These are phyloP conservation scores for Pseudorhombus dupliciocellatus DNA, from an alignment of 2,113 vertebrate genomes.

Conservation along the genomic window DNA sequence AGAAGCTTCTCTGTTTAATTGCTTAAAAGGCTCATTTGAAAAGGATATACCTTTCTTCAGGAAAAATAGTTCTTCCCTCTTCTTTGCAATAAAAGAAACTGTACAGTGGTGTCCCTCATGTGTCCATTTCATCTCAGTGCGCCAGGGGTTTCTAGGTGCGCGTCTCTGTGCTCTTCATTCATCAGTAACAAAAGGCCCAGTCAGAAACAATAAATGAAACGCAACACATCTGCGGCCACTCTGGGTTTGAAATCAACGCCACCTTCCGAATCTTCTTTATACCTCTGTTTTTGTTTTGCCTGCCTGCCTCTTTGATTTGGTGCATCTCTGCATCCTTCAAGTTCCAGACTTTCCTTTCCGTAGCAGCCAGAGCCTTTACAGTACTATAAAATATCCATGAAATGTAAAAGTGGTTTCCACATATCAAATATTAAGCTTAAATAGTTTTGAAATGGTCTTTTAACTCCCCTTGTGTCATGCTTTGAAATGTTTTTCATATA, in stretches of 20 bases:
- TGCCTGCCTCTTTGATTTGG: neutral
- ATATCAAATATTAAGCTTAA: too few relatives aligned
- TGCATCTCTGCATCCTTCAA: neutral
- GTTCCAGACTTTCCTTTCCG: too few relatives aligned
- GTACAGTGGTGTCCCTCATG: constrained; percentile 52
- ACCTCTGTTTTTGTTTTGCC: neutral
- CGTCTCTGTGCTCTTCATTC: constrained; percentile 34
- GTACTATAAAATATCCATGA: too few relatives aligned
- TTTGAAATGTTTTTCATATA: too few relatives aligned
- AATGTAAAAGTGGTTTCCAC: too few relatives aligned
- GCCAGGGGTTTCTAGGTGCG: constrained; percentile 35
- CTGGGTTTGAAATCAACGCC: constrained; percentile 45
- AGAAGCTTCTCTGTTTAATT: constrained; percentile 45
- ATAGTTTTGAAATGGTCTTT: too few relatives aligned
- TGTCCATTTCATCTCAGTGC: constrained; percentile 52
- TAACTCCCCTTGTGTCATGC: too few relatives aligned
- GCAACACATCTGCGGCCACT: constrained; percentile 23
- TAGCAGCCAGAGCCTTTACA: too few relatives aligned
- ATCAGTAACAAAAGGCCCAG: constrained; percentile 23
- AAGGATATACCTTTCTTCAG: constrained; percentile 31
- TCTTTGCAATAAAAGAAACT: constrained; percentile 64
- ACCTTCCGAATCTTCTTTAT: constrained; percentile 14
- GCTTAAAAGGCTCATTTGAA: constrained; percentile 55
- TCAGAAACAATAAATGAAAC: constrained; percentile 36
- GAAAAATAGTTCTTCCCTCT: constrained; percentile 24